Base-by-base conservation (phyloP, 2,888 invertebrate genomes). In the Ryuthela nishihirai region DNA sequence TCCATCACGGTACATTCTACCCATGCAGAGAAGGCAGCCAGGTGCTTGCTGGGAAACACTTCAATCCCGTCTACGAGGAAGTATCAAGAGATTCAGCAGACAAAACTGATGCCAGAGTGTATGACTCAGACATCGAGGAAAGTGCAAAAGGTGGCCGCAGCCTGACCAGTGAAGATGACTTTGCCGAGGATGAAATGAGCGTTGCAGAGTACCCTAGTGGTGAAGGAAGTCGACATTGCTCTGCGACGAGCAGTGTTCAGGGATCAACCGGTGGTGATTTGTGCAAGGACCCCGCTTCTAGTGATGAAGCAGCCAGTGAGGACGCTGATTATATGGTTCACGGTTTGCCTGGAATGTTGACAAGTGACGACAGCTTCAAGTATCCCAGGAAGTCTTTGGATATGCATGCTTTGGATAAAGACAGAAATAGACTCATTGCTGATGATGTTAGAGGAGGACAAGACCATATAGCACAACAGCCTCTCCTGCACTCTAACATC, bases 161-260 rank as follows among this genome's bases (percentile, higher is more conserved):
- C 4, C 39, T 62, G 44, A 29, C 29, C 29, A 67, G 67, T 40
- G 67, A 67, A 23, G 67, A 66, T 21, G 67, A 66, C 17, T 58
- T 67, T 40, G 66, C 65, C 24, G 67, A 66, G 26, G 67, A 67
- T 23, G 67, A 67, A 25, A 52, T 67, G 15, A 65, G 65, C 36
- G 43, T 60, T 36, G 65, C 52, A 20, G 53, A 53, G 23, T 53
- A 38, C 12, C 53, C 53, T 7, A 54, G 56, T 10, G 63, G 65
- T 6, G 54, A 42, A 15, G 56, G 55, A 10, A 62, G 62, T 18
- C 48, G 54, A 12, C 64, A 56, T n/a, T 61, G 61, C 34, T 61
- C 60, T 7, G 61, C 56, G 7, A 61, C 61, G 1, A 56, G 61
- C 15, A 59, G 59, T 41, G 50, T 59, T 3, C 42, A 46, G 2